Evolutionary conservation across 2,113 vertebrate genomes (phyloP), one percentile per base, ranked within the genome.

Genomic region (Nipponia nippon): DNA sequence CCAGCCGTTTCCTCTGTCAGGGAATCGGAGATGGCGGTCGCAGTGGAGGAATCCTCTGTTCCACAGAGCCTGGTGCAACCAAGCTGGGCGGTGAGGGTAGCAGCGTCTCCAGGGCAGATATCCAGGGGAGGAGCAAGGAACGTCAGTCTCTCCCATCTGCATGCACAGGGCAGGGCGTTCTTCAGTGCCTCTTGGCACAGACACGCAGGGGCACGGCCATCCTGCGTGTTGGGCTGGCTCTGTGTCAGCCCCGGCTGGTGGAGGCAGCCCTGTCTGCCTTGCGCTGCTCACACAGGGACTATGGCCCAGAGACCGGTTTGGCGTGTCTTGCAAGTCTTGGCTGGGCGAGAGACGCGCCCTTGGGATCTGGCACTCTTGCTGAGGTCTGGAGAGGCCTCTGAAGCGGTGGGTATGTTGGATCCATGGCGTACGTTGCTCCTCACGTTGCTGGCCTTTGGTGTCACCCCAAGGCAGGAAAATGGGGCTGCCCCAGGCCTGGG

Each of bases 171-270:
- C 52, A 72, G 5, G 25, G 22, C 1, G 0, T 81, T 78, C 40
- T 77, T 84, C 44, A n/a, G 58, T 63, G 63, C 26, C 67, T 65
- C 49, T 55, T 59, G 44, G 58, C 81, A 55, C 34, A 76, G 47
- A 32, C 4, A 4, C 0, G 1, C 21, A 52, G 32, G 6, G 32
- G 6, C n/a, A 76, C 0, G 8, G 56, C 38, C 14, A 10, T 53
- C 23, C 61, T 71, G 22, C 3, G 3, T 32, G 42, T 14, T 56
- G 30, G 16, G 21, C 40, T 86, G 76, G 34, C 36, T 53, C 30
- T 72, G 27, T 46, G 42, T 36, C 11, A 32, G 30, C 47, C 23
- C 17, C 23, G 16, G 79, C 62, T 95, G 47, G 12, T 19, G 62
- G 23, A 80, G 40, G 29, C 44, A 50, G 53, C n/a, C 49, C 62